phyloP scores from a whole-genome alignment of 23 tunicate genomes.

The Halocynthia aurantium region DNA sequence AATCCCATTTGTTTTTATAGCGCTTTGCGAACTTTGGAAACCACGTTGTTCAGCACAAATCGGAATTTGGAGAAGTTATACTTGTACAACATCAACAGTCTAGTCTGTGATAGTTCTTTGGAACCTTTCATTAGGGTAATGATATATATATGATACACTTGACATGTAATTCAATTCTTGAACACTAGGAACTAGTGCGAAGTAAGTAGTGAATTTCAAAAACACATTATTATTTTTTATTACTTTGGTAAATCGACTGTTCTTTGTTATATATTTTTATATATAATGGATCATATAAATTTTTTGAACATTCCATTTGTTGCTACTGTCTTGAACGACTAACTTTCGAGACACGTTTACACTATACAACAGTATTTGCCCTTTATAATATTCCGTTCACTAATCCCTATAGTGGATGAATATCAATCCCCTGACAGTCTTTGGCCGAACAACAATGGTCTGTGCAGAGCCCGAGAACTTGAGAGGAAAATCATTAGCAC shows the following conservation, averaged over 20 bases:
- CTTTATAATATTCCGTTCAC: no score
- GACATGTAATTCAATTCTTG: not conserved
- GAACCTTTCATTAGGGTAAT: slow-evolving; percentile 2
- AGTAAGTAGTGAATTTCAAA: no score
- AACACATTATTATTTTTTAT: no score
- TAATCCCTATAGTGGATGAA: slow-evolving; percentile 13
- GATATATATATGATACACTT: not conserved
- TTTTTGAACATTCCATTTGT: no score
- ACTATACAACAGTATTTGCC: no score
- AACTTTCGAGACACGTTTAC: no score
- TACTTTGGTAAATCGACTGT: no score
- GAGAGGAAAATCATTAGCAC: not conserved
- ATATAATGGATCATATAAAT: no score
- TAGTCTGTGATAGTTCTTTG: slow-evolving; percentile 6
- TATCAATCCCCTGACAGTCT: slow-evolving; percentile 1
- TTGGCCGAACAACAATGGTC: slow-evolving; percentile 29
- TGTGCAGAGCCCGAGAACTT: slow-evolving; percentile 18
- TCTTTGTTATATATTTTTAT: no score
- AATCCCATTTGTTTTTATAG: not conserved
- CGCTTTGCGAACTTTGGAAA: not conserved
- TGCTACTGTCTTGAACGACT: no score
- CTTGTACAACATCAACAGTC: slow-evolving; percentile 12
- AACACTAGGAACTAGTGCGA: no score
- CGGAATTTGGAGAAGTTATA: slow-evolving; percentile 7
- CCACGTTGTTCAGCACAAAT: not conserved